A percentile compares a stretch with the other conserved stretches of the same genome.
Conservation (phyloP, 2,797 vertebrate genomes). For the Sebastes minor region DNA sequence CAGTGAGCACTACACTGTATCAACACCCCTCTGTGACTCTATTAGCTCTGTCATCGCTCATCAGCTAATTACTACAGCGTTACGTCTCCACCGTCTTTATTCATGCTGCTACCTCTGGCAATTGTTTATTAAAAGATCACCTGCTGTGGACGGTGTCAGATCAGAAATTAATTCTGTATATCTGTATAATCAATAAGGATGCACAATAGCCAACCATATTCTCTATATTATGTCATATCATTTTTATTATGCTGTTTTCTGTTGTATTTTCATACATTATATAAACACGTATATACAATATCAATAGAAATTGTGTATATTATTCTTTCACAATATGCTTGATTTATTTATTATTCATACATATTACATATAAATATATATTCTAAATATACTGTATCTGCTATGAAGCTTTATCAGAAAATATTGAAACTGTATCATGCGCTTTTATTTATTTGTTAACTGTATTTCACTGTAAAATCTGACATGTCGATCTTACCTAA, state of each 20-base stretch:
- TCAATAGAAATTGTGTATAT: background rate
- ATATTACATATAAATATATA: background rate
- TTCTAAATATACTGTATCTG: background rate
- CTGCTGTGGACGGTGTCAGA: slow-evolving; percentile 21
- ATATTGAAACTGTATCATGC: background rate
- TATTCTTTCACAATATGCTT: background rate
- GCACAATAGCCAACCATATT: background rate
- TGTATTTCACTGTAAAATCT: background rate
- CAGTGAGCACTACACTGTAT: slow-evolving; percentile 43
- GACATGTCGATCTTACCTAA: too few species aligned
- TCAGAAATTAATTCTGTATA: background rate
- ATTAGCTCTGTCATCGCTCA: slow-evolving; percentile 62
- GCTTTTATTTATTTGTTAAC: background rate
- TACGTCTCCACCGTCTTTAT: slow-evolving; percentile 5
- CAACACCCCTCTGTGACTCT: slow-evolving; percentile 58
- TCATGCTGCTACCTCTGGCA: slow-evolving; percentile 8
- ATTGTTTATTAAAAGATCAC: slow-evolving; percentile 11
- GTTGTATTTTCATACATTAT: background rate
- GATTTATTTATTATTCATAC: background rate
- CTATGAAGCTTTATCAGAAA: background rate
- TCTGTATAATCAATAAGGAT: background rate
- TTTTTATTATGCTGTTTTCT: background rate
- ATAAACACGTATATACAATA: background rate
- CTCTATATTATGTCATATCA: background rate
- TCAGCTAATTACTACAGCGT: slow-evolving; percentile 57